Conservation (phyloP, 2,113 vertebrate species). For the Gavia stellata region DNA sequence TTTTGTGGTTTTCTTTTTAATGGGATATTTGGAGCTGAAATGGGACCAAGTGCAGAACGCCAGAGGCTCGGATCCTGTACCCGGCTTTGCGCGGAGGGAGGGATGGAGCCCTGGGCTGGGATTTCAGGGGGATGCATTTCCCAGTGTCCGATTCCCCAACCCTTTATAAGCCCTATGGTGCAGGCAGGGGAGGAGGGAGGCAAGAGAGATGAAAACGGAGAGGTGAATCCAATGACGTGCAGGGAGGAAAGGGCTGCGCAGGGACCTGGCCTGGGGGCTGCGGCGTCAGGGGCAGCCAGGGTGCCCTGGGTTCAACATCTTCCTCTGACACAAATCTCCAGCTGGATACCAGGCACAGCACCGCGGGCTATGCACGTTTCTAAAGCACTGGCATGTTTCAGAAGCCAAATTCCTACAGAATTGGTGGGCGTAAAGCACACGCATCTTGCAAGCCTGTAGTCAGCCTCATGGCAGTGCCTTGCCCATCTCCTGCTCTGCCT, state of each 20-base stretch:
- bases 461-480: neutral
- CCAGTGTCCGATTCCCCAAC: neutral
- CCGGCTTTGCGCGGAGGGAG: neutral
- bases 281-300: rapidly evolving
- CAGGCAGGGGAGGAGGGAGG: neutral
- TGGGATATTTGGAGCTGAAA: neutral
- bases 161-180: neutral
- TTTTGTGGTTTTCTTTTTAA: neutral
- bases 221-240: rapidly evolving
- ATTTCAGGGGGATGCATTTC: neutral
- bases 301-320: neutral
- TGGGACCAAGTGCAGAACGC: rapidly evolving
- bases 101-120: neutral
- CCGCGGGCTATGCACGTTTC: rapidly evolving
- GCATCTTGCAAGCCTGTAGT: too few species aligned
- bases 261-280: neutral
- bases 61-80: rapidly evolving
- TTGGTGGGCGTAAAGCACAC: neutral
- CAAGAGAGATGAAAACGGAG: neutral
- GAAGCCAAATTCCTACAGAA: neutral
- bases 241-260: neutral
- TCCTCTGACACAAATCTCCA: neutral
- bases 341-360: neutral
- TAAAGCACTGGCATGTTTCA: rapidly evolving
- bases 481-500: neutral